These are phyloP conservation scores for Ganaspis sp. DNA, from an alignment of 1,140 invertebrate species.

Conservation along the genomic window DNA sequence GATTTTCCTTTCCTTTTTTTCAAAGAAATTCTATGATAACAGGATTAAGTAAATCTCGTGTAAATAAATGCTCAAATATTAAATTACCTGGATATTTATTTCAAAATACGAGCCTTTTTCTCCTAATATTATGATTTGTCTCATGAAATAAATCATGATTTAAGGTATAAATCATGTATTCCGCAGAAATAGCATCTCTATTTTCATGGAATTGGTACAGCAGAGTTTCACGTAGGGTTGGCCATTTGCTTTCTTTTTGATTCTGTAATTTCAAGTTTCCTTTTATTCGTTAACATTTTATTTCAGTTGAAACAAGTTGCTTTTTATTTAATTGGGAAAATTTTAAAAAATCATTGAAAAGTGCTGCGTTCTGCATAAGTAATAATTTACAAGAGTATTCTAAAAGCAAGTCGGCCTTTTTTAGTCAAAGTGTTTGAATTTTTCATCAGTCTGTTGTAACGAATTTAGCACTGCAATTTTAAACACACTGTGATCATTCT, in stretches of 20 bases:
- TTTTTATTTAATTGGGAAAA: not conserved
- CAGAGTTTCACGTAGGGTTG: not conserved
- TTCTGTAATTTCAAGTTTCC: constrained; percentile 6
- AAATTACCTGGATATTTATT: not conserved
- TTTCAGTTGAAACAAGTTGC: not conserved
- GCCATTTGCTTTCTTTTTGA: constrained; percentile 5
- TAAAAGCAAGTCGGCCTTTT: no score
- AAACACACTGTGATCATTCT: no score
- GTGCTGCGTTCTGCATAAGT: not conserved
- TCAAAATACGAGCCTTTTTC: not conserved
- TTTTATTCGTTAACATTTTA: constrained; percentile 15
- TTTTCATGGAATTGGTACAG: not conserved
- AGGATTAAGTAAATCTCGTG: no score
- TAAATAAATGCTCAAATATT: no score
- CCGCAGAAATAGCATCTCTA: not conserved
- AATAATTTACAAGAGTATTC: not conserved
- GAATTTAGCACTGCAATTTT: no score
- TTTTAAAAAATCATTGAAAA: not conserved
- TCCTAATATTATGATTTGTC: constrained; percentile 2
- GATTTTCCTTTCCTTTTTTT: no score
- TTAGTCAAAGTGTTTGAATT: not conserved
- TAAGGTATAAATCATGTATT: constrained; percentile 5
- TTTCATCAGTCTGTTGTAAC: no score
- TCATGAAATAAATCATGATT: constrained; percentile 9
- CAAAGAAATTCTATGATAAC: no score